Percentiles rank a stretch among this genome's conserved stretches.
phyloP scores from a whole-genome alignment of 2,797 vertebrate genomes.

The Cryptoblepharus egeriae region DNA sequence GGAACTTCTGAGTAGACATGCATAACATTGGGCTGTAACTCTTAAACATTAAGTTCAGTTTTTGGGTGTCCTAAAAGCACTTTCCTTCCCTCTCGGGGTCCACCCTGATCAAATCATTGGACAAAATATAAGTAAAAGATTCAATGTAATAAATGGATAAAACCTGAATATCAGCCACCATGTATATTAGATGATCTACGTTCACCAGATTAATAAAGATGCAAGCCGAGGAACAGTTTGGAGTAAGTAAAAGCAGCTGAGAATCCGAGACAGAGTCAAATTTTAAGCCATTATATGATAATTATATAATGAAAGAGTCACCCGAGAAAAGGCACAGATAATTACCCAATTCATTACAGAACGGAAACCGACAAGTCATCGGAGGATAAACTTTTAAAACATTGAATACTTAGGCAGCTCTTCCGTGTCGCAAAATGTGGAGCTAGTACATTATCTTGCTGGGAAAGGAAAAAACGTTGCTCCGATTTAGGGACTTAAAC shows the following conservation, averaged over 20 bases:
- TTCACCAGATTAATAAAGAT: too few relatives aligned
- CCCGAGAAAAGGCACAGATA: conserved; percentile 20
- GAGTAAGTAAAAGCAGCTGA: neutral
- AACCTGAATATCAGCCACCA: too few relatives aligned
- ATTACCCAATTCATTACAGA: conserved; percentile 33
- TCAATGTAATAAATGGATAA: too few relatives aligned
- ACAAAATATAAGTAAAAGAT: too few relatives aligned
- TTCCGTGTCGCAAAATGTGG: neutral
- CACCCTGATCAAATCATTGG: too few relatives aligned
- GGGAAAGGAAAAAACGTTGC: neutral
- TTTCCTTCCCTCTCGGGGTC: too few relatives aligned
- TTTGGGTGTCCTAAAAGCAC: too few relatives aligned
- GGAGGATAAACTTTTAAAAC: conserved; percentile 28
- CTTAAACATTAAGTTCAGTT: too few relatives aligned
- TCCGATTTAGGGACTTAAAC: neutral
- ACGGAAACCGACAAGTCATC: conserved; percentile 13
- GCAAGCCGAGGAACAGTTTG: neutral
- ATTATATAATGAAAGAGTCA: conserved; percentile 29
- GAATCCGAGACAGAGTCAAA: neutral
- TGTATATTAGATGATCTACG: too few relatives aligned
- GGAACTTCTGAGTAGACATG: too few relatives aligned
- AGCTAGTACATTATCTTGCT: conserved; percentile 19
- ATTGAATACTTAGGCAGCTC: conserved; percentile 22
- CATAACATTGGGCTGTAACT: too few relatives aligned
- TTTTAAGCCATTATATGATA: conserved; percentile 37